Percentiles rank a stretch among this genome's conserved stretches.
Conservation (phyloP, 2,888 invertebrate species). For the Polydesmus complanatus region DNA sequence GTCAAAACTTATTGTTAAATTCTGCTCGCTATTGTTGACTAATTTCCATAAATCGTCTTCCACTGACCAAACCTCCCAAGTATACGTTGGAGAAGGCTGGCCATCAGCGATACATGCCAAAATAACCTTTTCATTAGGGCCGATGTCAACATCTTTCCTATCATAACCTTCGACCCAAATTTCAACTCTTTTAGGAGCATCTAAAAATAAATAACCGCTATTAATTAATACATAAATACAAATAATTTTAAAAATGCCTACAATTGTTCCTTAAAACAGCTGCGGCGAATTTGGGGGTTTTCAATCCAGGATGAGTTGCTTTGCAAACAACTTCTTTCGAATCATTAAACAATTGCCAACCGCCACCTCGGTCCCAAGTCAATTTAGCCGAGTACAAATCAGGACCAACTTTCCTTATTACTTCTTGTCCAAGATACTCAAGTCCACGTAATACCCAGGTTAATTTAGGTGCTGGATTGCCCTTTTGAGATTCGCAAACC, state of each 20-base stretch:
- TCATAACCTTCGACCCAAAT: neutral
- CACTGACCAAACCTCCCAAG: neutral
- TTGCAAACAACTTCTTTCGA: neutral
- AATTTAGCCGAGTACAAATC: neutral
- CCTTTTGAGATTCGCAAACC: neutral
- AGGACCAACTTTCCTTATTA: neutral
- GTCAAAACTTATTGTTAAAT: neutral
- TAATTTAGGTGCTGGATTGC: neutral
- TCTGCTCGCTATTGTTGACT: neutral
- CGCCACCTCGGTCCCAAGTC: neutral
- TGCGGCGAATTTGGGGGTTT: neutral
- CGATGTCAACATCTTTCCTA: neutral
- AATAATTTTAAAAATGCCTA: neutral
- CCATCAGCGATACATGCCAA: neutral
- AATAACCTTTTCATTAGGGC: neutral
- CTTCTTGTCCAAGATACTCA: neutral
- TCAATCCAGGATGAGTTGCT: neutral
- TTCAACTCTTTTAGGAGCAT: neutral
- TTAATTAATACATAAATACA: neutral
- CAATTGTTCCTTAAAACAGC: neutral
- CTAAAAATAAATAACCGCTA: neutral
- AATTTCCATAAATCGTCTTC: neutral
- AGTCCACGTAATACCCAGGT: neutral
- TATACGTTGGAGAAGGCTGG: neutral
- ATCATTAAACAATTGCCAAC: neutral